Evolutionary conservation across 2,113 vertebrate species (phyloP).

Genomic region (Henicopernis longicauda): DNA sequence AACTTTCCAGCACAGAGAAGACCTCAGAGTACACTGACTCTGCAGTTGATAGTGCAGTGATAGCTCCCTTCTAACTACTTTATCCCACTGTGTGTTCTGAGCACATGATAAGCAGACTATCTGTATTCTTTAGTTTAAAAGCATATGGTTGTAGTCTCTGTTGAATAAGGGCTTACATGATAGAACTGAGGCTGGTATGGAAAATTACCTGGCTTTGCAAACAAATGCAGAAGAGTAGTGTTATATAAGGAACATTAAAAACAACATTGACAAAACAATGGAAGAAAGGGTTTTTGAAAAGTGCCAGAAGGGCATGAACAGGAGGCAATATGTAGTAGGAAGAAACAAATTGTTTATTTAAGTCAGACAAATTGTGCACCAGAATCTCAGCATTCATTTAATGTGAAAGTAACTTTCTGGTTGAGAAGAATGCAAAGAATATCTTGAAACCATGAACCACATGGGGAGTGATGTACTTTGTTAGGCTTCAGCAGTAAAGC

Average conservation of each 20-base stretch:
- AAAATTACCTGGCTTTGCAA: not conserved
- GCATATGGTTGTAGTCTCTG: not conserved
- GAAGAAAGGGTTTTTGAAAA: not conserved
- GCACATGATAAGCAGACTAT: not conserved
- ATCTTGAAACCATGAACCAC: not conserved
- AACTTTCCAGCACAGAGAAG: not conserved
- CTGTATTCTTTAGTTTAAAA: not conserved
- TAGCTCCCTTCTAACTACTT: not conserved
- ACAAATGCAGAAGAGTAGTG: not conserved
- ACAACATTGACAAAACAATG: not conserved
- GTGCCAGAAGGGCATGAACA: not conserved
- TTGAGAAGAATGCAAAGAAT: not conserved
- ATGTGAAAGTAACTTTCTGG: not conserved
- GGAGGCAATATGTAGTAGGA: not conserved
- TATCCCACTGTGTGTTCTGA: not conserved
- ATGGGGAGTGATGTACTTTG: not conserved
- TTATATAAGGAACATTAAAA: not conserved
- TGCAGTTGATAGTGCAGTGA: not conserved
- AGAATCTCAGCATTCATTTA: not conserved
- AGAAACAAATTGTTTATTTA: not conserved
- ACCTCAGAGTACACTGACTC: fast-evolving
- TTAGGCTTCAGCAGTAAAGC: not conserved
- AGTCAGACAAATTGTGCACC: not conserved
- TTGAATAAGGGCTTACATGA: not conserved
- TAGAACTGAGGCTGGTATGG: not conserved